phyloP scores from a whole-genome alignment of 2,888 invertebrate species.

The Leucozona laternaria region DNA sequence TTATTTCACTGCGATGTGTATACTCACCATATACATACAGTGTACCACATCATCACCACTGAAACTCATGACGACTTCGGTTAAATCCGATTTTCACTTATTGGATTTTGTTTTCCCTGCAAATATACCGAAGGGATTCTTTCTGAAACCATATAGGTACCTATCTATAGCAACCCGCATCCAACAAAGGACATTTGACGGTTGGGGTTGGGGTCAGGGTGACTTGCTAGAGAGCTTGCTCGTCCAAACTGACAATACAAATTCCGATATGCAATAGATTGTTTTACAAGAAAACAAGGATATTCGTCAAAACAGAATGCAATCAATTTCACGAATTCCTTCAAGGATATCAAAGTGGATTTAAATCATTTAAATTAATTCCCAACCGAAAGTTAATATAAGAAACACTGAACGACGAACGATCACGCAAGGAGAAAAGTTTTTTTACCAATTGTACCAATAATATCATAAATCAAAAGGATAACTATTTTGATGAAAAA shows the following conservation, averaged over 20 bases:
- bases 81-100: constrained; percentile 81
- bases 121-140: constrained; percentile 32
- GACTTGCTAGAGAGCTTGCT: constrained; percentile 15
- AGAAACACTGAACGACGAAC: background rate
- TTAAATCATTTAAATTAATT: constrained; percentile 24
- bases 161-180: background rate
- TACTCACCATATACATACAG: background rate
- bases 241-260: constrained; percentile 50
- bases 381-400: background rate
- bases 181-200: constrained; percentile 5
- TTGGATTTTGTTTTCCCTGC: constrained; percentile 78
- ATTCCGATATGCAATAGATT: constrained; percentile 38
- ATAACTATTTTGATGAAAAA: constrained; percentile 22
- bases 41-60: constrained; percentile 53
- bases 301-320: constrained; percentile 30
- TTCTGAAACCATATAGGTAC: constrained; percentile 14
- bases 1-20: constrained; percentile 57
- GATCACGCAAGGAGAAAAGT: background rate
- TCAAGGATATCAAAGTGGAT: constrained; percentile 15
- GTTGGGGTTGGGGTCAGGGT: constrained; percentile 20
- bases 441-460: no score
- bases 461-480: constrained; percentile 58
- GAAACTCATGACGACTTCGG: constrained; percentile 75
- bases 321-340: constrained; percentile 29
- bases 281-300: constrained; percentile 24